Conservation (phyloP, 2,113 vertebrate species). For the Papio anubis region DNA sequence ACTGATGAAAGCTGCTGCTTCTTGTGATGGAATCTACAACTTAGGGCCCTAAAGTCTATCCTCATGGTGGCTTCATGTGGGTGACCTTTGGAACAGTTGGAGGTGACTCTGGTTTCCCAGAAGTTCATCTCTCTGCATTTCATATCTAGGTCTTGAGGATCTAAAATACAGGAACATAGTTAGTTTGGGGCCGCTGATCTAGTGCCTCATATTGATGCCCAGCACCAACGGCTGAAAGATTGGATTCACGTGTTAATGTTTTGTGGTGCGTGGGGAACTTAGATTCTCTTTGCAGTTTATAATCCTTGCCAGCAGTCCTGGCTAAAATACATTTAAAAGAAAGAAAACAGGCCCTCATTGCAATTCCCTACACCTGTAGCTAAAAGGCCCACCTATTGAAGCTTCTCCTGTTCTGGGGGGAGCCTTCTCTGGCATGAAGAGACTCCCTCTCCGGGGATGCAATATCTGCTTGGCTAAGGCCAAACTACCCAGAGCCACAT, state of each 20-base stretch:
- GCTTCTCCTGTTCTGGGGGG: background rate
- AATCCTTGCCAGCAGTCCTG: background rate
- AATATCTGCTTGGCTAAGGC: background rate
- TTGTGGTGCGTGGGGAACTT: background rate
- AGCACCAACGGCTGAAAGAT: background rate
- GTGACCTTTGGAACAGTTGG: background rate
- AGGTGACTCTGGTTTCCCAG: background rate
- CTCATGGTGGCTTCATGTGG: background rate
- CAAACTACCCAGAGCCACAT: accelerated
- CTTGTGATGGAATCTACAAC: background rate
- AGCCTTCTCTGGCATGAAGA: background rate
- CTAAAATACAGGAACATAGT: background rate
- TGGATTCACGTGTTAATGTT: background rate
- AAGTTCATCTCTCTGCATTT: background rate
- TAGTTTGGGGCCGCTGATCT: background rate
- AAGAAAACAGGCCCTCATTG: background rate
- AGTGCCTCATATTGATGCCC: background rate
- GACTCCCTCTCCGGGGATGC: background rate
- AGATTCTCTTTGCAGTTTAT: background rate
- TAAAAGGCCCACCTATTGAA: background rate
- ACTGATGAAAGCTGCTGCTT: background rate
- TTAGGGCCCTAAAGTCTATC: background rate
- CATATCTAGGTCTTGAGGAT: background rate
- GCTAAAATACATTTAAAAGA: background rate
- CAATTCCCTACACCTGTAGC: background rate